Evolutionary conservation across 1,140 invertebrate genomes (phyloP), one percentile per base, ranked within the genome.

Genomic region (Eupeodes corollae): DNA sequence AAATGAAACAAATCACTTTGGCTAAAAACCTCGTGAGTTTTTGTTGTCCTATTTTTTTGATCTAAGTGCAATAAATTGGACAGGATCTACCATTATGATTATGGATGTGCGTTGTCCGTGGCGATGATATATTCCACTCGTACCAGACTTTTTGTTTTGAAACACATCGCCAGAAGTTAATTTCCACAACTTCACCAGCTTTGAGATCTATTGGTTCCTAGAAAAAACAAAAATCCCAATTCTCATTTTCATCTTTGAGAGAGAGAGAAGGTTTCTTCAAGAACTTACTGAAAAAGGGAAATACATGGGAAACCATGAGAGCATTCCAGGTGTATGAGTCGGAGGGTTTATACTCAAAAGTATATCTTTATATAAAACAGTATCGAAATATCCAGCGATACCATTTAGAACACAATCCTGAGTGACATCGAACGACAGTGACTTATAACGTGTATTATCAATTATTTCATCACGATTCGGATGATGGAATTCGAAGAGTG

Each of bases 241-340:
- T 21, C 42, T 1, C 38, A 32, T 37, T 47, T 11, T n/a, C 9
- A 8, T 19, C 12, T 41, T 18, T 26, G 21, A 6, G 26, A 9
- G 2, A 13, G 19, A 1, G 10, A 13, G 11, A 45, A 8, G 11
- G 30, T 10, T 11, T 12, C 14, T 16, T n/a, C 12, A 9, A 16
- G 9, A 5, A 49, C 67, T 66, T 75, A 88, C 86, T 69, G 77
- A 77, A 15, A 96, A 78, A 21, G 94, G 92, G 65, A 97, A 95
- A 52, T 87, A 88, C 44, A 96, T 89, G 12, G 94, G 92, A 66
- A 98, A 98, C 95, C 95, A 98, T 53, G 90, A 92, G 55, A 94
- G 89, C 89, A 98, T 92, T 59, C 86, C 86, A 5, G 76, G 74
- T 32, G 91, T 91, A 63, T 94, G 86, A 6, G 86, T 91, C 14